phyloP scores from a whole-genome alignment of 2,797 vertebrate species.

The Tarsius wallacei region DNA sequence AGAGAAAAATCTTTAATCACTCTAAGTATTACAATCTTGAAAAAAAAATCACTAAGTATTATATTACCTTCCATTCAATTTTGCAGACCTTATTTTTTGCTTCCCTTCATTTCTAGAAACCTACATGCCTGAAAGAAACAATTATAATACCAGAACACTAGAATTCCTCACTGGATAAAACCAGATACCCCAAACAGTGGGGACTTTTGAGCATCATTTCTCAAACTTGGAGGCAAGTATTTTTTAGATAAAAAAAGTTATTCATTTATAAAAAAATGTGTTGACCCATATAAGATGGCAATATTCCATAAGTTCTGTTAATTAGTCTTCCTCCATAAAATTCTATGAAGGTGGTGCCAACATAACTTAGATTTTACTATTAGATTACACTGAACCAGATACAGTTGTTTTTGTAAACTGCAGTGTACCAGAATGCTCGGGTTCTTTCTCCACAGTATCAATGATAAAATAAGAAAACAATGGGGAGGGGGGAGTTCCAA shows the following conservation, averaged over 20 bases:
- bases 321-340: background rate
- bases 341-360: rapidly evolving
- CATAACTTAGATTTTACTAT: background rate
- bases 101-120: background rate
- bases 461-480: background rate
- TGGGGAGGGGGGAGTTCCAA: conserved; percentile 22
- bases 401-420: background rate
- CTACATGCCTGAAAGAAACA: background rate
- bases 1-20: background rate
- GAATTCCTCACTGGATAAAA: background rate
- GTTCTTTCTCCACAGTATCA: background rate
- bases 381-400: background rate
- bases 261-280: background rate
- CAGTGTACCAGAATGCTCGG: background rate
- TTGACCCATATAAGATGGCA: background rate
- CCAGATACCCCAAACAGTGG: background rate
- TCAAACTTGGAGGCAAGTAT: background rate
- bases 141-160: background rate
- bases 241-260: background rate
- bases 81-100: background rate
- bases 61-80: background rate
- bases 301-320: background rate
- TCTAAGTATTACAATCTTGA: background rate
- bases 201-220: background rate
- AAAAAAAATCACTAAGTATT: background rate